Evolutionary conservation across 1,140 invertebrate species (phyloP).

Genomic region (Drosophila busckii): DNA sequence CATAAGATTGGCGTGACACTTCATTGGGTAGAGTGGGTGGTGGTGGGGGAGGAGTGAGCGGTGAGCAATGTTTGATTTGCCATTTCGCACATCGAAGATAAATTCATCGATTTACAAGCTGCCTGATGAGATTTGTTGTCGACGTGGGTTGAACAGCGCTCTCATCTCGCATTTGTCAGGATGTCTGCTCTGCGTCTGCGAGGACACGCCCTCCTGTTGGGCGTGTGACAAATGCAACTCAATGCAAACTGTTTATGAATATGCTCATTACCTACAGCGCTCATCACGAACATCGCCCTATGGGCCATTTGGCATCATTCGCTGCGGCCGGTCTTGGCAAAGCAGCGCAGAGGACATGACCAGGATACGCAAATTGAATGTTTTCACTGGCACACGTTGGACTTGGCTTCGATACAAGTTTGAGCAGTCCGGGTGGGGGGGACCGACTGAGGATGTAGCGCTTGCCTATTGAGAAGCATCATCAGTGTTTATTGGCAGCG

Average conservation of each 20-base stretch:
- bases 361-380: conserved; percentile 2
- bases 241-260: conserved; percentile 16
- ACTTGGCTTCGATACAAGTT: not conserved
- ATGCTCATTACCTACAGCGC: not conserved
- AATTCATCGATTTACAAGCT: conserved; percentile 39
- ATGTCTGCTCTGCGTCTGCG: not conserved
- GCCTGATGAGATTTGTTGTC: not conserved
- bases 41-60: not conserved
- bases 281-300: not conserved
- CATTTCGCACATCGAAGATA: conserved; percentile 1
- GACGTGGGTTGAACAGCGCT: no score
- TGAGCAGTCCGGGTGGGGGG: not conserved
- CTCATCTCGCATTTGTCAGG: conserved; percentile 15
- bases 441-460: no score
- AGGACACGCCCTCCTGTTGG: no score
- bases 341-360: not conserved
- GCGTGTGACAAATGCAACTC: not conserved
- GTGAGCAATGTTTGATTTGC: not conserved
- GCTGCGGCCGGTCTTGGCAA: no score
- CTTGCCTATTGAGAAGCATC: not conserved
- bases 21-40: not conserved
- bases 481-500: no score
- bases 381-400: not conserved
- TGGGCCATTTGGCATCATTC: not conserved
- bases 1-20: no score